Evolutionary conservation across 2,888 invertebrate species (phyloP).

Genomic region (Drosophila tanythrix): DNA sequence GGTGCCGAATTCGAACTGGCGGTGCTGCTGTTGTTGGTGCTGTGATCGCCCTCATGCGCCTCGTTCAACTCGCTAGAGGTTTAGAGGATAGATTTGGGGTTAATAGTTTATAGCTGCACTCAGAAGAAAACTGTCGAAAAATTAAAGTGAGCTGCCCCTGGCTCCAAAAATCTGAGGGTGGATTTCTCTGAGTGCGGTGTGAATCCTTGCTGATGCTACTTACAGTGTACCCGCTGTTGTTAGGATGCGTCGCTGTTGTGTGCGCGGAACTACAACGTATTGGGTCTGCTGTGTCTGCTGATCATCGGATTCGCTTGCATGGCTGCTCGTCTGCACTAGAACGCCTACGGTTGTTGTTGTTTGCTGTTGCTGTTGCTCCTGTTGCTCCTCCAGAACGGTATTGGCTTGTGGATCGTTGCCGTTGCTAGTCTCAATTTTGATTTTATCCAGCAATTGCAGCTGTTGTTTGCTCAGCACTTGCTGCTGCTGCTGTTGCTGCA

Average conservation of each 20-base stretch:
- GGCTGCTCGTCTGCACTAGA: conserved; percentile 63
- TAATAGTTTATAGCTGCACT: background rate
- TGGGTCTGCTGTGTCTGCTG: conserved; percentile 50
- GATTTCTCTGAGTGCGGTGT: background rate
- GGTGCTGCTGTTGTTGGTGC: conserved; percentile 62
- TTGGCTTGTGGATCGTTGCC: conserved; percentile 64
- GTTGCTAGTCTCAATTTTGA: conserved; percentile 76
- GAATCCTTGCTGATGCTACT: conserved; percentile 46
- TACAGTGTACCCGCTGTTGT: conserved; percentile 85
- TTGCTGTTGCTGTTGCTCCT: conserved; percentile 69
- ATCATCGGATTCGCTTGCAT: conserved; percentile 60
- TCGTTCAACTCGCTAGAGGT: conserved; percentile 80
- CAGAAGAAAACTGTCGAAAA: background rate
- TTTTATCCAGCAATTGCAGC: conserved; percentile 77
- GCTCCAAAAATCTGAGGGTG: background rate
- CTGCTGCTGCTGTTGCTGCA: conserved; percentile 68
- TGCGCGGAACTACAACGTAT: conserved; percentile 66
- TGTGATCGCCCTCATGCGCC: conserved; percentile 76
- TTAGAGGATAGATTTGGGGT: background rate
- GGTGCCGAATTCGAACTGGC: conserved; percentile 61
- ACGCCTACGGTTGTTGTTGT: conserved; percentile 65
- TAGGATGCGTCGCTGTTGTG: conserved; percentile 83
- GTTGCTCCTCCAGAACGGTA: conserved; percentile 63
- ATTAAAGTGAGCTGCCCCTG: background rate
- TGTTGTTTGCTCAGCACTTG: conserved; percentile 72